A percentile compares a stretch with the other conserved stretches of the same genome.
Conservation (phyloP, 2,888 invertebrate genomes). For the Onthophagus sagittarius region DNA sequence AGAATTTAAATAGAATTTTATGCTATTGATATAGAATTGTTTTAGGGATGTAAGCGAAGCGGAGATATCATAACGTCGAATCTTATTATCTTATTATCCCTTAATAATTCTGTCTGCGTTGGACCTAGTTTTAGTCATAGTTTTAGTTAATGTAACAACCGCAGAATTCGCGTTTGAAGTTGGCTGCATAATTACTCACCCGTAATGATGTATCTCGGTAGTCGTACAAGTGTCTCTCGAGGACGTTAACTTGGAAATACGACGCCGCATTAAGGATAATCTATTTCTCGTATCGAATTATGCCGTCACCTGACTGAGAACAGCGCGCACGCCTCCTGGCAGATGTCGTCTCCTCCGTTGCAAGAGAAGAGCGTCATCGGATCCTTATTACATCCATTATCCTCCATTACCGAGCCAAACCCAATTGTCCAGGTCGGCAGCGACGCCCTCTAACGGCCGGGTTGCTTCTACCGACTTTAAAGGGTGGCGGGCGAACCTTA, state of each 20-base stretch:
- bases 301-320: neutral
- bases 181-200: neutral
- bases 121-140: neutral
- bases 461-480: slow-evolving; percentile 1
- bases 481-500: slow-evolving; percentile 9
- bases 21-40: neutral
- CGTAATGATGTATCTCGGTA: neutral
- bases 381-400: slow-evolving; percentile 16
- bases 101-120: too few relatives aligned
- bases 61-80: too few relatives aligned
- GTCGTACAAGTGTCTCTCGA: neutral
- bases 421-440: slow-evolving; percentile 10
- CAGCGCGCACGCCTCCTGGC: neutral
- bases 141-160: neutral
- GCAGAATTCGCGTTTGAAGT: neutral
- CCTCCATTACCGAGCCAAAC: slow-evolving; percentile 15
- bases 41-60: too few relatives aligned
- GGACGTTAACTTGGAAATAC: neutral
- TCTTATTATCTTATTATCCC: too few relatives aligned
- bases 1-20: neutral
- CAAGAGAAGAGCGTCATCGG: slow-evolving; percentile 15
- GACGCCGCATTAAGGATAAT: neutral
- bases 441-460: neutral
- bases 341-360: slow-evolving; percentile 6
- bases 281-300: neutral